Evolutionary conservation across 2,113 vertebrate genomes (phyloP).

Genomic region (Furnarius figulus): DNA sequence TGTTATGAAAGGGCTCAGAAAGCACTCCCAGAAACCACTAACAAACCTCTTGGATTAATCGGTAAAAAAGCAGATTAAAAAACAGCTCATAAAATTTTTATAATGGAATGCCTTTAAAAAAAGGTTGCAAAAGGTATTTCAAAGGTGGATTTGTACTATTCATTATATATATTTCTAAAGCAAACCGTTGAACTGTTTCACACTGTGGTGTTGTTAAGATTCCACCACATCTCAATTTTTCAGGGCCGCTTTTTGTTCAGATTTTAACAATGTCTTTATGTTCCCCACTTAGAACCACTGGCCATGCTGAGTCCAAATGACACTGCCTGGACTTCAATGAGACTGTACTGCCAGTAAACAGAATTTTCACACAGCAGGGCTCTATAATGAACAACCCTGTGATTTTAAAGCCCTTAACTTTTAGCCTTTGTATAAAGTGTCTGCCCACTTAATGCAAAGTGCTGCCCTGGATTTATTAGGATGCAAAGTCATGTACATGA

Average conservation of each 20-base stretch:
- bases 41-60: not conserved
- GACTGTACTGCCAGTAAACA: not conserved
- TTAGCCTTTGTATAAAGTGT: not conserved
- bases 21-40: not conserved
- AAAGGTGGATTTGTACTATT: not conserved
- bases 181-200: not conserved
- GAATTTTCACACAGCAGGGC: not conserved
- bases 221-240: not conserved
- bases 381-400: not conserved
- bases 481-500: not conserved
- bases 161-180: not conserved
- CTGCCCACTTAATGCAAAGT: not conserved
- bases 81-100: not conserved
- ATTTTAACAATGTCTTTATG: not conserved
- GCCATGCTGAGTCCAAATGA: not conserved
- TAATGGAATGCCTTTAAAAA: not conserved
- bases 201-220: not conserved
- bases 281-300: not conserved
- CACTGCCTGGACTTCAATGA: not conserved
- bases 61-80: not conserved
- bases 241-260: not conserved
- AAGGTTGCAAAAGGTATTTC: not conserved
- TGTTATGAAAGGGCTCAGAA: not conserved
- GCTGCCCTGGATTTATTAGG: not conserved
- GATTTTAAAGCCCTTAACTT: not conserved